phyloP scores from a whole-genome alignment of 2,113 vertebrate genomes.

The Cyprinodon brontotheroides region DNA sequence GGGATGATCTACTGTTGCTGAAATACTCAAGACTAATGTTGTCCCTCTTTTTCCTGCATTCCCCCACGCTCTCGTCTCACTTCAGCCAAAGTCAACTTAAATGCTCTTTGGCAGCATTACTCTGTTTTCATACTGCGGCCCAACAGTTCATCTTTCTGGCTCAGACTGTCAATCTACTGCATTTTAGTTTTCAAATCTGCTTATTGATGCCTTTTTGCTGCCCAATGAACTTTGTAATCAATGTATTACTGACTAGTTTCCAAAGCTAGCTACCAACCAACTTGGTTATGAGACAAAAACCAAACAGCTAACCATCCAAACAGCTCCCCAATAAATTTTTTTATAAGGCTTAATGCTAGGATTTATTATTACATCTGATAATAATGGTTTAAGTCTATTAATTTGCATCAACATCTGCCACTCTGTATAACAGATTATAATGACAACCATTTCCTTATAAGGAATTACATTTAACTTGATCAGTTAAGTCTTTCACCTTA shows the following conservation, averaged over 20 bases:
- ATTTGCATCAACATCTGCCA: conserved; percentile 17
- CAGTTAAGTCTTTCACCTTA: conserved; percentile 85
- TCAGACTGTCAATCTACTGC: background rate
- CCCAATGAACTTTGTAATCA: too few relatives aligned
- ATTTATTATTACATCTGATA: too few relatives aligned
- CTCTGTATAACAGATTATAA: conserved; percentile 13
- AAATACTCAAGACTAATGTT: conserved; percentile 69
- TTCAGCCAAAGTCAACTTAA: conserved; percentile 39
- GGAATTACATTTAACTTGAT: conserved; percentile 84
- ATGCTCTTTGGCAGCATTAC: conserved; percentile 7
- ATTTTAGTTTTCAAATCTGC: background rate
- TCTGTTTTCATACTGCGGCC: conserved; percentile 20
- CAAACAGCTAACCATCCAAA: too few relatives aligned
- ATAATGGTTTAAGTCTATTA: background rate
- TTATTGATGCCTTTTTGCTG: background rate
- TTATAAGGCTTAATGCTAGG: too few relatives aligned
- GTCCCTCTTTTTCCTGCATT: conserved; percentile 62
- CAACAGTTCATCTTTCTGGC: conserved; percentile 4
- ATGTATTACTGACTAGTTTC: too few relatives aligned
- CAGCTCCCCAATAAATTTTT: too few relatives aligned
- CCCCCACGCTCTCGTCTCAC: conserved; percentile 48
- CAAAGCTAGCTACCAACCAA: too few relatives aligned
- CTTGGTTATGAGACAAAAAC: too few relatives aligned
- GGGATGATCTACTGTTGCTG: conserved; percentile 84
- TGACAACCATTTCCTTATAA: conserved; percentile 26